A percentile compares a stretch with the other conserved stretches of the same genome.
These are phyloP conservation scores for Heteromormyrus szaboi DNA, from an alignment of 2,797 vertebrate genomes.

Conservation along the genomic window DNA sequence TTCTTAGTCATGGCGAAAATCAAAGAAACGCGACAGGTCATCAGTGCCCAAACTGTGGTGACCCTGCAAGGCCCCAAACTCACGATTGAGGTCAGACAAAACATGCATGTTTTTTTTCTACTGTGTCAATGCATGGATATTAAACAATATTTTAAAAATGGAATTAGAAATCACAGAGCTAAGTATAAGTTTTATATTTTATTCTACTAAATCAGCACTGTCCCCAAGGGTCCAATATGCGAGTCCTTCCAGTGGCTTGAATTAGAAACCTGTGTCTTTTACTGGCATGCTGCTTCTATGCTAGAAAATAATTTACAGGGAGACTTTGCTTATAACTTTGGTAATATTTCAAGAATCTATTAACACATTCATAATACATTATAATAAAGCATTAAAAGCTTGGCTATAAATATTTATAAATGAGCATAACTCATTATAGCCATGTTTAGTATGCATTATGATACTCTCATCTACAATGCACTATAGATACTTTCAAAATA, in stretches of 20 bases:
- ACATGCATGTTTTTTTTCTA: background rate
- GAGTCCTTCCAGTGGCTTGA: background rate
- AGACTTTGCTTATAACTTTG: background rate
- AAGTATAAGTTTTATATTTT: background rate
- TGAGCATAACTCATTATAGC: background rate
- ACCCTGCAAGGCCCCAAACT: conserved; percentile 59
- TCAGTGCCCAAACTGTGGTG: conserved; percentile 54
- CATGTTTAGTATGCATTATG: background rate
- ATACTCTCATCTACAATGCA: background rate
- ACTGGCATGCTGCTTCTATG: background rate
- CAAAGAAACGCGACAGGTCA: conserved; percentile 49
- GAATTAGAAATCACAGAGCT: background rate
- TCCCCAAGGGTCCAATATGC: background rate
- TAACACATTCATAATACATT: background rate
- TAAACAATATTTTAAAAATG: background rate
- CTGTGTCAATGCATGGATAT: background rate
- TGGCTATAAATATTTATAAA: background rate
- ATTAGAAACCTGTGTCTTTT: background rate
- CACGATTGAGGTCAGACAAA: conserved; percentile 55
- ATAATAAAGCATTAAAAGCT: background rate
- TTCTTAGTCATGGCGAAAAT: conserved; percentile 64
- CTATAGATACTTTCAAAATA: background rate
- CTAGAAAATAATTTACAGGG: background rate
- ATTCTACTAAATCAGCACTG: background rate
- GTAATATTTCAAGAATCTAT: background rate